Evolutionary conservation across 2,797 vertebrate species (phyloP), one percentile per base, ranked within the genome.

Genomic region (Gymnoscopelus microlampas): DNA sequence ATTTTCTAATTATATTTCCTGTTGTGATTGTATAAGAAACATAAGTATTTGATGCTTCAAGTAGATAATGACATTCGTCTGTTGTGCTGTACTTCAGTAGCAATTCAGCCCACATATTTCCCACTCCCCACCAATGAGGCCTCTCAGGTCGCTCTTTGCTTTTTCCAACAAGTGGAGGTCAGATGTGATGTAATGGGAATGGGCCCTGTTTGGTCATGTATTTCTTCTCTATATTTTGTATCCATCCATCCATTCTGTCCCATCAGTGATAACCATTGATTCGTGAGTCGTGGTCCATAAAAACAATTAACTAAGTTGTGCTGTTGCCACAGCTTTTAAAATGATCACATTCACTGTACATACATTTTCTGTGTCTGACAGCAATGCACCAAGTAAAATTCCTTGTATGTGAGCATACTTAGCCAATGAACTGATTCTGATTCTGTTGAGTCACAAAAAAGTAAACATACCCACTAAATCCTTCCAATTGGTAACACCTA

Each of bases 1-100:
- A 19, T 29, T 26, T 57, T 57, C 10, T 11, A 12, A 14, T 5
- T 57, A 6, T 14, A 12, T 58, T 35, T 39, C 35, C 35, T 58
- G 26, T 57, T 49, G 6, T 63, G 23, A 51, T 63, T 63, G 61
- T 63, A 49, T 63, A 63, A 63, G n/a, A 26, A 10, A 50, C 6
- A 23, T 7, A 51, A 51, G 14, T n/a, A 24, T 63, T 50, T 63
- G 61, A 39, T 51, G 32, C 32, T 10, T 67, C 3, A 54, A 14
- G 60, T 62, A 2, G 26, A 57, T 53, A 3, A 26, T 9, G 47
- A 9, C 49, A 48, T 32, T 9, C n/a, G 53, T 12, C 24, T 35
- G 35, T 49, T 63, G 13, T 32, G 53, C 44, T 62, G 47, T 11
- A 60, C 44, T 62, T 53, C 5, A 63, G 49, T 24, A 49, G n/a